Conservation (phyloP, 2,888 invertebrate species). For the Apodemia zela region DNA sequence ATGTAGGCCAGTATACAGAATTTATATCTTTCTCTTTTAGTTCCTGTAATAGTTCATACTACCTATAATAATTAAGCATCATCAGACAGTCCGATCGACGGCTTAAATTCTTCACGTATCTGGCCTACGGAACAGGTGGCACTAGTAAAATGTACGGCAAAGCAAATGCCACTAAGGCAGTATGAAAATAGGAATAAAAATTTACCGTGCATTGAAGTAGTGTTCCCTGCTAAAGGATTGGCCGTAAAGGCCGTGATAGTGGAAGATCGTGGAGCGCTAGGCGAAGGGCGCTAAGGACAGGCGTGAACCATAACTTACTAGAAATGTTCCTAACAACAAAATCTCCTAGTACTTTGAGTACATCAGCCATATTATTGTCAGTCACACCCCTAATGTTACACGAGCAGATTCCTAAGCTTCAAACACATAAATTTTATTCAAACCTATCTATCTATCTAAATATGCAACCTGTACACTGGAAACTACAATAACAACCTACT, state of each 20-base stretch:
- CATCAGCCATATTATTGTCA: conserved; percentile 37
- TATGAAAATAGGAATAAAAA: conserved; percentile 33
- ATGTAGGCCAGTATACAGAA: conserved; percentile 34
- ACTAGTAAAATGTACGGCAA: conserved; percentile 52
- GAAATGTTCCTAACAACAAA: conserved; percentile 38
- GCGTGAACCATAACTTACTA: conserved; percentile 42
- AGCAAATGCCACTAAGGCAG: conserved; percentile 31
- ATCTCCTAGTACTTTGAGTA: conserved; percentile 31
- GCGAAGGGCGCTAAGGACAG: conserved; percentile 62
- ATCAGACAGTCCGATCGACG: conserved; percentile 12
- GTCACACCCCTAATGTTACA: conserved; percentile 39
- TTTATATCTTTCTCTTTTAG: conserved; percentile 26
- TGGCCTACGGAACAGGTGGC: conserved; percentile 43
- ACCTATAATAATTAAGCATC: conserved; percentile 31
- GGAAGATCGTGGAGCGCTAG: conserved; percentile 72
- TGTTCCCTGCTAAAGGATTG: conserved; percentile 46
- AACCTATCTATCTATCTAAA: conserved; percentile 26
- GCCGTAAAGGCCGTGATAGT: conserved; percentile 65
- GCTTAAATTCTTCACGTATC: conserved; percentile 35
- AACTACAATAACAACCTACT: conserved; percentile 25
- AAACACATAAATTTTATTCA: conserved; percentile 25
- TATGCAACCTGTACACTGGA: conserved; percentile 32
- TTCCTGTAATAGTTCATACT: neutral
- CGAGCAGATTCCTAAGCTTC: conserved; percentile 29
- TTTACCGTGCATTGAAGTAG: conserved; percentile 52